phyloP scores from a whole-genome alignment of 2,888 invertebrate genomes.

The Tenthredo mesomela region DNA sequence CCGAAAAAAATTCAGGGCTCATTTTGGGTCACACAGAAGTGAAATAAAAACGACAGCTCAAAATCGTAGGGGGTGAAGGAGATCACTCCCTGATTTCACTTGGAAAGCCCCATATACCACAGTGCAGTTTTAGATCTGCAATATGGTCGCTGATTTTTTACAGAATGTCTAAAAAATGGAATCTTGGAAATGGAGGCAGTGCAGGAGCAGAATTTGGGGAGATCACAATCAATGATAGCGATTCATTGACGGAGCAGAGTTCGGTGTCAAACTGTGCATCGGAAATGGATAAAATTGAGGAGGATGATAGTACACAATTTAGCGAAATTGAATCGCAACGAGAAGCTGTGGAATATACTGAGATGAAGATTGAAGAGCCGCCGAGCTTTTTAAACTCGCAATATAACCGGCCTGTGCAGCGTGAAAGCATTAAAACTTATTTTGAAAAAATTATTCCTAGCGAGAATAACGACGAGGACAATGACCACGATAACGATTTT shows the following conservation, averaged over 20 bases:
- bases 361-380: constrained; percentile 32
- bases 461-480: background rate
- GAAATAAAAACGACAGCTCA: too few species aligned
- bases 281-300: background rate
- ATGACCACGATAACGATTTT: background rate
- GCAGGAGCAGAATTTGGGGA: background rate
- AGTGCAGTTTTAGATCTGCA: background rate
- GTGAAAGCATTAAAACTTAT: background rate
- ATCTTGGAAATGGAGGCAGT: background rate
- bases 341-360: background rate
- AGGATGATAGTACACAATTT: background rate
- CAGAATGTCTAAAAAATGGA: constrained; percentile 10
- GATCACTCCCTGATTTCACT: too few species aligned
- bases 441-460: background rate
- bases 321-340: background rate
- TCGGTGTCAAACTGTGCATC: background rate
- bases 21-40: too few species aligned
- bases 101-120: too few species aligned
- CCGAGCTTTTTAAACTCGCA: background rate
- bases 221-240: constrained; percentile 10
- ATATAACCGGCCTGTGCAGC: background rate
- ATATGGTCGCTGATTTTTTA: background rate
- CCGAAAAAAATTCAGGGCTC: too few species aligned
- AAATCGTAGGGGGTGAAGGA: too few species aligned
- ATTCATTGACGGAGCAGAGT: constrained; percentile 35